Evolutionary conservation across 1,140 invertebrate genomes (phyloP), one percentile per base, ranked within the genome.

Genomic region (Dendroctonus valens): DNA sequence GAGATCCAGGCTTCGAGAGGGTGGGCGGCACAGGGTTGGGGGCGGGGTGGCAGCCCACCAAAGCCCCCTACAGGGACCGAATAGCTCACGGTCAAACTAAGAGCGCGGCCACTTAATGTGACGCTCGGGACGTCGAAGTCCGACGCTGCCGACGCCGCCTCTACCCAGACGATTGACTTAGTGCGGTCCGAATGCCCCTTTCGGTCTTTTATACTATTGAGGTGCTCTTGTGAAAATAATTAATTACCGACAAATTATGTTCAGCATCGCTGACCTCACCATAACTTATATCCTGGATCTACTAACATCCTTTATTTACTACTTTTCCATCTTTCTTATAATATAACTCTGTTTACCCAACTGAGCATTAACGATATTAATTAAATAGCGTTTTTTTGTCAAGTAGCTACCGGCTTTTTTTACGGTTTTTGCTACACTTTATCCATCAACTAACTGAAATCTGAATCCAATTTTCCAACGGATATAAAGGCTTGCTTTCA

Each of bases 1-100:
- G 73, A 75, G 73, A 72, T 70, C 59, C 51, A 58, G 58, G 71
- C 63, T 70, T 72, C 59, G 65, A 72, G 72, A 71, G 65, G 69
- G 58, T 69, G 65, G 68, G 46, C 52, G 65, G 67, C 53, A 66
- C 60, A 70, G 59, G 63, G 68, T 46, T n/a, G 54, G 60, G 53
- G 42, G 48, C 40, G 59, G 37, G 37, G 41, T 48, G 64, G 53
- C 63, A 40, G 44, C 41, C 37, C 15, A 50, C n/a, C 26, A 39
- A 50, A 49, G 57, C 65, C 70, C 73, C 73, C 71, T 71, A 68
- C 70, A 69, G 74, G 73, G 74, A 69, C 69, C 69, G 71, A 73
- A 78, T 77, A 77, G 75, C 75, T 76, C 75, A 76, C 73, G 75
- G 75, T 75, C 76, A 76, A 78, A 77, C 76, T 75, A 77, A 76